These are phyloP conservation scores for Cabera pusaria DNA, from an alignment of 2,888 invertebrate species.

Conservation along the genomic window DNA sequence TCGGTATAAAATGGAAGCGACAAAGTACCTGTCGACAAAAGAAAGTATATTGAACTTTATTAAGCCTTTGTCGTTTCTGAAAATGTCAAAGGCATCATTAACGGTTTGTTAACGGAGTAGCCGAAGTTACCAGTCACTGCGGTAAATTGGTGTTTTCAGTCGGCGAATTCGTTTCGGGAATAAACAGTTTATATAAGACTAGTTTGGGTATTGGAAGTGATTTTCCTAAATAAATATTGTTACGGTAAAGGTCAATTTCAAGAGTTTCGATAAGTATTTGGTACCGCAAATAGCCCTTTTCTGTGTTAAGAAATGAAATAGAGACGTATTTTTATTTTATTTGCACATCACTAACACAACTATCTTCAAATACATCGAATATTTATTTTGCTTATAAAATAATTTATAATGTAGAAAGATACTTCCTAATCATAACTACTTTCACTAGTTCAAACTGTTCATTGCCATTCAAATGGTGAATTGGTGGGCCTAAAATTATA, in stretches of 20 bases:
- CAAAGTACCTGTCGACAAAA: slow-evolving; percentile 89
- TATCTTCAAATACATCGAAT: too few species aligned
- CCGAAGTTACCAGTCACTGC: slow-evolving; percentile 22
- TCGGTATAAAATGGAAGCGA: slow-evolving; percentile 99
- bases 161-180: not conserved
- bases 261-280: not conserved
- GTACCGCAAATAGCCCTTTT: slow-evolving; percentile 1
- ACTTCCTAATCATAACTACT: too few species aligned
- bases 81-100: slow-evolving; percentile 29
- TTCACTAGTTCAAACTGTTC: too few species aligned
- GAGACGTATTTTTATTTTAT: too few species aligned
- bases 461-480: too few species aligned
- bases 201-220: slow-evolving; percentile 1
- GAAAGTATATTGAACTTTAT: slow-evolving; percentile 33
- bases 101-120: slow-evolving; percentile 13
- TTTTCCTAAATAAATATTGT: slow-evolving; percentile 2
- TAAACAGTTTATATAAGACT: slow-evolving; percentile 3
- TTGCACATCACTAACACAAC: too few species aligned
- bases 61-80: slow-evolving; percentile 19
- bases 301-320: not conserved
- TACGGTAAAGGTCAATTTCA: slow-evolving; percentile 1
- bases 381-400: too few species aligned
- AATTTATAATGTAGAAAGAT: too few species aligned
- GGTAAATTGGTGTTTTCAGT: slow-evolving; percentile 12
- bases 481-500: too few species aligned